Percentiles rank a stretch among this genome's conserved stretches.
Conservation (phyloP, 2,888 invertebrate species). For the Pyrrhosoma nymphula region DNA sequence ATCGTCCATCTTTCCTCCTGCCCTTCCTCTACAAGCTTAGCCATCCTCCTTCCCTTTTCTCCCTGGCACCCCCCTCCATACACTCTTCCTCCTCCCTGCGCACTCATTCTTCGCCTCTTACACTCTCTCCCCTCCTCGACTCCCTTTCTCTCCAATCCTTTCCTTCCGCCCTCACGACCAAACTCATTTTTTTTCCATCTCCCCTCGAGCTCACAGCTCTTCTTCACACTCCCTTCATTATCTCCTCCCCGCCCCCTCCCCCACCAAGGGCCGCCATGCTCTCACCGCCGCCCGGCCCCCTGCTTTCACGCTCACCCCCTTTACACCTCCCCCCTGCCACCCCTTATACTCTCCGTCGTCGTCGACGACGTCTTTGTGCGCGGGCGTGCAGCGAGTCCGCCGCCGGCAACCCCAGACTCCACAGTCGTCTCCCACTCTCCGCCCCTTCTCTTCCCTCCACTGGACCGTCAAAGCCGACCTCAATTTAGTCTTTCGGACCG, state of each 20-base stretch:
- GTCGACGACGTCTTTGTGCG: constrained; percentile 23
- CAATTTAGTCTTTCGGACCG: constrained; percentile 65
- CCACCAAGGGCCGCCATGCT: background rate
- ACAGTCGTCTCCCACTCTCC: background rate
- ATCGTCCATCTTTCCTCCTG: background rate
- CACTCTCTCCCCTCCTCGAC: background rate
- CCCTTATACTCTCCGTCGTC: background rate
- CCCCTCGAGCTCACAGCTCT: constrained; percentile 6
- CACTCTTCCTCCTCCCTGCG: background rate
- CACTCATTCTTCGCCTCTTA: background rate
- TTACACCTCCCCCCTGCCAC: background rate
- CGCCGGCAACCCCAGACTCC: constrained; percentile 26
- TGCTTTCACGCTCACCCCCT: background rate
- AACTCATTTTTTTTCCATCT: constrained; percentile 7
- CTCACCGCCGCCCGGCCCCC: background rate
- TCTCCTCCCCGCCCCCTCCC: background rate
- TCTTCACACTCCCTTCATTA: constrained; percentile 31
- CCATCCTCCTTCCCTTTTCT: background rate
- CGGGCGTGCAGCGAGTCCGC: constrained; percentile 16
- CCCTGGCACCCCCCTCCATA: background rate
- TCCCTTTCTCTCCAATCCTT: too few species aligned
- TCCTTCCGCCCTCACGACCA: background rate
- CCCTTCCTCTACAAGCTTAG: background rate
- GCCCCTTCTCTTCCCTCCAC: background rate
- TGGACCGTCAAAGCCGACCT: constrained; percentile 60